Conservation (phyloP, 2,113 vertebrate species). For the Coryphaenoides rupestris region DNA sequence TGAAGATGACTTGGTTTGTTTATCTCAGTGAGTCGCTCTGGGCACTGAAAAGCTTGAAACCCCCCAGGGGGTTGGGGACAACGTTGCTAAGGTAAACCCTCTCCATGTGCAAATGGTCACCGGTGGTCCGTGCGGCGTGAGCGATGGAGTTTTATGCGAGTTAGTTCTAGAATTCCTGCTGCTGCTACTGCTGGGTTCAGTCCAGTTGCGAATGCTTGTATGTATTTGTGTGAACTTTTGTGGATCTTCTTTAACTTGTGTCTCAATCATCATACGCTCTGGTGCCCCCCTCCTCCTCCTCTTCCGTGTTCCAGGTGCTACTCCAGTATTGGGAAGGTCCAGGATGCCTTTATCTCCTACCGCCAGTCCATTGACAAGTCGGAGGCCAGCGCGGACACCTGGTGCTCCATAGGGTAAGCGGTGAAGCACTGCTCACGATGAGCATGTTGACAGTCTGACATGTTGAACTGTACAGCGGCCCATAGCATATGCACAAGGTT, state of each 20-base stretch:
- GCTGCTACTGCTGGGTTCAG: no score
- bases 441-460: neutral
- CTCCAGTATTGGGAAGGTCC: slow-evolving; percentile 99
- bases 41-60: no score
- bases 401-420: slow-evolving; percentile 99
- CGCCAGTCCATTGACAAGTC: slow-evolving; percentile 99
- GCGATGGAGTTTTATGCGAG: no score
- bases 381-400: slow-evolving; percentile 98
- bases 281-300: neutral
- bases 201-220: neutral
- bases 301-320: slow-evolving; percentile 89
- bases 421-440: neutral
- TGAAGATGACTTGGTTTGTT: no score
- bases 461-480: no score
- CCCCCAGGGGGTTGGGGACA: no score
- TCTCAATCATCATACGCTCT: neutral
- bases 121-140: no score
- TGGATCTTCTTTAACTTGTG: neutral
- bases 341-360: slow-evolving; percentile 99
- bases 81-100: neutral
- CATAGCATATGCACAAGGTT: no score
- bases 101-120: neutral
- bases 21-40: no score
- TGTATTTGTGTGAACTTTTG: neutral
- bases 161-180: no score